phyloP scores from a whole-genome alignment of 2,888 invertebrate species.

The Tiphia femorata region DNA sequence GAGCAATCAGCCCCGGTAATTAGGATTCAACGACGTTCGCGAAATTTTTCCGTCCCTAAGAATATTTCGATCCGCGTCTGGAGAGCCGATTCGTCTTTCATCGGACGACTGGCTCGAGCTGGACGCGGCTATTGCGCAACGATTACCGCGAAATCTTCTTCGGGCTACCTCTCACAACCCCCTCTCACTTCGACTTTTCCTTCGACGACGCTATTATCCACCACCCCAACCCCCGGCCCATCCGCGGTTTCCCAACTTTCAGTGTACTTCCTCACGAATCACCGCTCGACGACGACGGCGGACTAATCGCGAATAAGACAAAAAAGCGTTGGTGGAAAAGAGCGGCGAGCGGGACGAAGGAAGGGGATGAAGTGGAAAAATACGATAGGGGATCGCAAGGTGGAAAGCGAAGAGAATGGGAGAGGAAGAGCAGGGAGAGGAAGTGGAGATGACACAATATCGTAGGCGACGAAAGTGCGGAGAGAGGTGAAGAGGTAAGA shows the following conservation, averaged over 20 bases:
- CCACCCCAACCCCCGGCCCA: too few species aligned
- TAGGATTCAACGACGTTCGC: too few species aligned
- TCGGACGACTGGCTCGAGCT: too few species aligned
- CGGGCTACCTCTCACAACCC: too few species aligned
- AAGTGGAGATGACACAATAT: slow-evolving; percentile 25
- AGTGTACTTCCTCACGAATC: slow-evolving; percentile 26
- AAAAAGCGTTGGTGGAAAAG: too few species aligned
- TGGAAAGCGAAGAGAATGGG: slow-evolving; percentile 25
- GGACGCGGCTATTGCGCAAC: too few species aligned
- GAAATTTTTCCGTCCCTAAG: too few species aligned
- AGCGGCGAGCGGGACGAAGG: neutral
- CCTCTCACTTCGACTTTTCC: slow-evolving; percentile 20
- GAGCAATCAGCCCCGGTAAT: too few species aligned
- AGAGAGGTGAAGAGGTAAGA: slow-evolving; percentile 45
- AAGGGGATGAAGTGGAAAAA: neutral
- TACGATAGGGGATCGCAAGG: slow-evolving; percentile 1
- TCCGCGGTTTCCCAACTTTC: slow-evolving; percentile 23
- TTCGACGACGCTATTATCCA: slow-evolving; percentile 32
- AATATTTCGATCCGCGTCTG: too few species aligned
- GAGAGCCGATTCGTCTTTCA: too few species aligned
- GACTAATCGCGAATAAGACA: too few species aligned
- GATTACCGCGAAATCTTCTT: too few species aligned
- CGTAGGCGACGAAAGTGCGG: slow-evolving; percentile 39
- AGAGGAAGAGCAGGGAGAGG: slow-evolving; percentile 28
- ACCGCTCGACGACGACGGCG: slow-evolving; percentile 19